Conservation (phyloP, 1,140 invertebrate species). For the Habropoda laboriosa region DNA sequence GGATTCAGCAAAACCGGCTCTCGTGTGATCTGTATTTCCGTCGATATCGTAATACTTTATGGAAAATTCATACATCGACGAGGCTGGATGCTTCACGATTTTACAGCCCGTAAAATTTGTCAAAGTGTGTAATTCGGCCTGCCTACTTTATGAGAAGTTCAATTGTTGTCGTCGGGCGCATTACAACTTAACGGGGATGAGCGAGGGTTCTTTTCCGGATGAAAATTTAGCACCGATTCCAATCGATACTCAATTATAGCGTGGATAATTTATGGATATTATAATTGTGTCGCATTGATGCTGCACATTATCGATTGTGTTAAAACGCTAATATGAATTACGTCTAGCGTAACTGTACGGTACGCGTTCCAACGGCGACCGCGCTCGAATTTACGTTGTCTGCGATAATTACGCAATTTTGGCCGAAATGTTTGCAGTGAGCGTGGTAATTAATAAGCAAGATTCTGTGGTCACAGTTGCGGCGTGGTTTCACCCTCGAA, state of each 20-base stretch:
- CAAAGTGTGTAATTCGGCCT: background rate
- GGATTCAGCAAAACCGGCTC: background rate
- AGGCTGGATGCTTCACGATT: background rate
- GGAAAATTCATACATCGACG: background rate
- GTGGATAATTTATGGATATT: constrained; percentile 5
- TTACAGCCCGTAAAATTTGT: background rate
- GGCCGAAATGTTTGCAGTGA: constrained; percentile 4
- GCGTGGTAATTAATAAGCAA: constrained; percentile 9
- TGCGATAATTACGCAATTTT: constrained; percentile 31
- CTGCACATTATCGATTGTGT: background rate
- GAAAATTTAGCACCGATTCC: constrained; percentile 3
- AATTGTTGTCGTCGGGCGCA: background rate
- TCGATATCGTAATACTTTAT: background rate
- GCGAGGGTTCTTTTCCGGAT: too few species aligned
- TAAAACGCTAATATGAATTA: constrained; percentile 19
- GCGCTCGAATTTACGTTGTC: constrained; percentile 7
- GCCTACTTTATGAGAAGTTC: background rate
- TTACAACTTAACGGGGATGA: background rate
- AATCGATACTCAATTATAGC: background rate
- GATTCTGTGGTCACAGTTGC: background rate
- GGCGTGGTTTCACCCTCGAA: background rate
- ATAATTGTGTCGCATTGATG: constrained; percentile 12
- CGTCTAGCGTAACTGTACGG: background rate
- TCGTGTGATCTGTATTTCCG: background rate
- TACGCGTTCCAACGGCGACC: background rate